Evolutionary conservation across 2,797 vertebrate species (phyloP).

Genomic region (Pantherophis vulpinus): DNA sequence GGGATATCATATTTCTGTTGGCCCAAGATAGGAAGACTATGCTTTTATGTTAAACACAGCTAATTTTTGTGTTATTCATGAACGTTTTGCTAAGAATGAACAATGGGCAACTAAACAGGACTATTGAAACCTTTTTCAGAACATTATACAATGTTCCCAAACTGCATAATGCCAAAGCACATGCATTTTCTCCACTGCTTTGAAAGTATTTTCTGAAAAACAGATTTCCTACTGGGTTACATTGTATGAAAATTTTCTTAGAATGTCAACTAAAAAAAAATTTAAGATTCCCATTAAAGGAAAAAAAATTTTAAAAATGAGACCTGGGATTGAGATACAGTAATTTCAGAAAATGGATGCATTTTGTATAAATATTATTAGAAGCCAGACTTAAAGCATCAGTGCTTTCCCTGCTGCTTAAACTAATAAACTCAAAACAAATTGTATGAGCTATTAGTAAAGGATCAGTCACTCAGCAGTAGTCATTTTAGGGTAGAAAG

Average conservation of each 20-base stretch:
- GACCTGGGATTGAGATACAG: neutral
- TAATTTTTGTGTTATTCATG: neutral
- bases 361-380: neutral
- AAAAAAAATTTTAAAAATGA: neutral
- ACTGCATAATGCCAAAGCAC: neutral
- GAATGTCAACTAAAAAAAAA: neutral
- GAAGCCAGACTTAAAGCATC: neutral
- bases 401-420: neutral
- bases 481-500: neutral
- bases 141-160: neutral
- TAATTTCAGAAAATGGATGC: neutral
- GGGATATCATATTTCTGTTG: neutral
- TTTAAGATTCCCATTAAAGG: neutral
- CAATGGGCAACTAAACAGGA: neutral
- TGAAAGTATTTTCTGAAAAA: neutral
- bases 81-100: slow-evolving; percentile 1
- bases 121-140: neutral
- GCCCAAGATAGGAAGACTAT: neutral
- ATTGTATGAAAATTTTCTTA: neutral
- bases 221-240: neutral
- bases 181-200: neutral
- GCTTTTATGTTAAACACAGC: neutral
- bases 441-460: neutral
- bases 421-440: slow-evolving; percentile 3
- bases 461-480: neutral